A percentile compares a stretch with the other conserved stretches of the same genome.
Evolutionary conservation across 2,888 invertebrate species (phyloP).

Genomic region (Phyllotreta striolata): DNA sequence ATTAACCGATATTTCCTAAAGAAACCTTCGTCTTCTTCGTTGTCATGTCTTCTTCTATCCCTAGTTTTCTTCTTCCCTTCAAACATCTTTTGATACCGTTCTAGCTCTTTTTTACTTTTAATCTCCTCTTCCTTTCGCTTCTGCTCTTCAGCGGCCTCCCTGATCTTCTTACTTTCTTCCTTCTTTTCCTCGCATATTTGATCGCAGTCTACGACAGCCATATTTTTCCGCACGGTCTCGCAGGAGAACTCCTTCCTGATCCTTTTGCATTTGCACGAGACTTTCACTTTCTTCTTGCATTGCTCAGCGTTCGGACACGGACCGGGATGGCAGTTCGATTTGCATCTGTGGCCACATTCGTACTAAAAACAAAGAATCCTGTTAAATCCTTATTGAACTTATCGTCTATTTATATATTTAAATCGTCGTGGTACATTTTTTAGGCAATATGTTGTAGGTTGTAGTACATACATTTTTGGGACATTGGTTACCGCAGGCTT

Average conservation of each 20-base stretch:
- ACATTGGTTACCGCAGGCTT: slow-evolving; percentile 83
- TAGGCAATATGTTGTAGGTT: no score
- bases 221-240: slow-evolving; percentile 65
- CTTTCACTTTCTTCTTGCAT: slow-evolving; percentile 82
- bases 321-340: slow-evolving; percentile 76
- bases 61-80: slow-evolving; percentile 69
- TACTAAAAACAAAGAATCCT: slow-evolving; percentile 63
- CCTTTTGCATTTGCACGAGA: slow-evolving; percentile 80
- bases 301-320: slow-evolving; percentile 70
- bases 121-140: slow-evolving; percentile 71
- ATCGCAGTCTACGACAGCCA: slow-evolving; percentile 69
- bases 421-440: no score
- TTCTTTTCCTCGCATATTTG: slow-evolving; percentile 69
- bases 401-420: no score
- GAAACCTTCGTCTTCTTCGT: slow-evolving; percentile 52
- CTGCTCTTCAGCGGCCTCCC: slow-evolving; percentile 66
- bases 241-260: slow-evolving; percentile 78
- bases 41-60: slow-evolving; percentile 61
- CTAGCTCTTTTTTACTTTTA: slow-evolving; percentile 75
- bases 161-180: slow-evolving; percentile 64
- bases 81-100: slow-evolving; percentile 80
- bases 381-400: background rate
- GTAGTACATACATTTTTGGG: slow-evolving; percentile 75
- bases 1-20: slow-evolving; percentile 61
- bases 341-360: slow-evolving; percentile 85